Evolutionary conservation across 2,797 vertebrate species (phyloP).

Genomic region (Streptopelia turtur): DNA sequence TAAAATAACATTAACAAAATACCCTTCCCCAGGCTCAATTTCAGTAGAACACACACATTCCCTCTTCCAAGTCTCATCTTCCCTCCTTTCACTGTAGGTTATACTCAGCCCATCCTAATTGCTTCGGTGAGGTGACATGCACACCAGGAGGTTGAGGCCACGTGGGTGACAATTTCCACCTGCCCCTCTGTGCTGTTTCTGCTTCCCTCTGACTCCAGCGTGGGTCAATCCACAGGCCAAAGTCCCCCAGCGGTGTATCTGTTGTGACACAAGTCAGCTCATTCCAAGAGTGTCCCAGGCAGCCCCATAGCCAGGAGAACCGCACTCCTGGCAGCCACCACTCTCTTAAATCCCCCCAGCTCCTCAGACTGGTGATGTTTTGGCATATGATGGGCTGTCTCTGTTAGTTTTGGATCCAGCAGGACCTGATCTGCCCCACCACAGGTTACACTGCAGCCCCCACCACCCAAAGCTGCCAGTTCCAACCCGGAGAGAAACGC

Average conservation of each 20-base stretch:
- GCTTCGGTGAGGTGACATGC: neutral
- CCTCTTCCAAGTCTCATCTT: neutral
- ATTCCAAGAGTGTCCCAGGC: too few relatives aligned
- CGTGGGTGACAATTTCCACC: neutral
- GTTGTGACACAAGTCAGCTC: neutral
- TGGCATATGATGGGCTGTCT: neutral
- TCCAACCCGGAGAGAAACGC: neutral
- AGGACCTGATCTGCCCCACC: neutral
- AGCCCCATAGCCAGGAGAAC: neutral
- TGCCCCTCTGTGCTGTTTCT: neutral
- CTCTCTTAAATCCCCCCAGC: neutral
- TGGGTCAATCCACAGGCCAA: neutral
- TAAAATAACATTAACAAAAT: neutral
- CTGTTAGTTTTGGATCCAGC: neutral
- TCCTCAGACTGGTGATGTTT: neutral
- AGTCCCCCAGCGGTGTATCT: neutral
- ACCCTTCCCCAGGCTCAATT: neutral
- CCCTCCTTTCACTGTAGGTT: neutral
- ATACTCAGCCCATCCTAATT: neutral
- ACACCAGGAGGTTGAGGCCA: neutral
- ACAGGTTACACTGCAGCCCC: neutral
- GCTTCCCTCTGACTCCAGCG: neutral
- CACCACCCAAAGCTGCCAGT: neutral
- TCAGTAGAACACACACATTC: neutral
- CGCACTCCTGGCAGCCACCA: neutral